phyloP scores from a whole-genome alignment of 2,797 vertebrate genomes.

The Monodelphis domestica region DNA sequence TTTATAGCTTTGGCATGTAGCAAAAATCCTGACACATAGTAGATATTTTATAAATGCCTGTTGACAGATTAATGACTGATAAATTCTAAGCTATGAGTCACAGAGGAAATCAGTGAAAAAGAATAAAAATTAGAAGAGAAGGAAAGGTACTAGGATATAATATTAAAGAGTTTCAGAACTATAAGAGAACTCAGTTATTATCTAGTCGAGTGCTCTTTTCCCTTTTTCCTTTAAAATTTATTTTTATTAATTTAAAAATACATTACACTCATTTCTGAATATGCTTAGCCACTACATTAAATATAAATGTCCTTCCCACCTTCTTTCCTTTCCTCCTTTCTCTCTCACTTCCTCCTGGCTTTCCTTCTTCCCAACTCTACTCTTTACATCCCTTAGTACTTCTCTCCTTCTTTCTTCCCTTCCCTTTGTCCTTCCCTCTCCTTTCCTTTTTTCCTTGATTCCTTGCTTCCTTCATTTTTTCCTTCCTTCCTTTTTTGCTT shows the following conservation, averaged over 20 bases:
- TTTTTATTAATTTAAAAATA: background rate
- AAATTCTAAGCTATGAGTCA: background rate
- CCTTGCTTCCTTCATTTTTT: too few relatives aligned
- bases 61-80: background rate
- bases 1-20: background rate
- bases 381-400: background rate
- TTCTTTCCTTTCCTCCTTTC: too few relatives aligned
- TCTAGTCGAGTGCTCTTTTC: background rate
- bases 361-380: too few relatives aligned
- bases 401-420: too few relatives aligned
- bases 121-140: background rate
- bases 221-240: background rate
- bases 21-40: background rate
- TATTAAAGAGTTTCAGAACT: background rate
- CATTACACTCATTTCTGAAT: background rate
- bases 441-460: too few relatives aligned
- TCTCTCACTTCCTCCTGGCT: too few relatives aligned
- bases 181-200: background rate
- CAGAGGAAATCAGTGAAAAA: background rate
- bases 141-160: background rate
- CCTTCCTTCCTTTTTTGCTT: background rate
- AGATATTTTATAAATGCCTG: background rate
- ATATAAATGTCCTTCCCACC: too few relatives aligned
- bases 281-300: background rate
- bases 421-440: too few relatives aligned